Conservation (phyloP, 2,797 vertebrate genomes). For the Rhinichthys osculus region DNA sequence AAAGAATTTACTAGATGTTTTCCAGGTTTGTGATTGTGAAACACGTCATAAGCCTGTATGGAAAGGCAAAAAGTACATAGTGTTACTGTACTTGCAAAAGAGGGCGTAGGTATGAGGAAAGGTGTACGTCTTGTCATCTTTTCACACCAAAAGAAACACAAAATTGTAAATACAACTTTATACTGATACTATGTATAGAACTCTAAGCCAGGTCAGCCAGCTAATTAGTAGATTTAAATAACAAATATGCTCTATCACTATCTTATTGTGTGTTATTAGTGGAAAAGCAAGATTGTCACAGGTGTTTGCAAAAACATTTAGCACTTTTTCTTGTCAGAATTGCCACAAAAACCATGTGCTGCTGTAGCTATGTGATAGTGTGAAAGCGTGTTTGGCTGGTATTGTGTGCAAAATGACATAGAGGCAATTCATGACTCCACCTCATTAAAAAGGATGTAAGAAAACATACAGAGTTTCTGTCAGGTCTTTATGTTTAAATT, state of each 20-base stretch:
- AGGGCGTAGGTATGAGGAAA: conserved; percentile 24
- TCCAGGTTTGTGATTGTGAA: neutral
- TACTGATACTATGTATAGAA: neutral
- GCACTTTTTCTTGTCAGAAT: neutral
- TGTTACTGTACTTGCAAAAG: conserved; percentile 15
- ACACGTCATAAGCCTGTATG: neutral
- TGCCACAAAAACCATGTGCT: neutral
- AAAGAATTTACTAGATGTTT: neutral
- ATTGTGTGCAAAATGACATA: neutral
- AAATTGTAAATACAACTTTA: neutral
- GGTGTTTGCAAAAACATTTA: neutral
- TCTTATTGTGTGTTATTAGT: neutral
- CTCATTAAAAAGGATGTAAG: neutral
- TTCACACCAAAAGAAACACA: neutral
- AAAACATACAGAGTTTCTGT: neutral
- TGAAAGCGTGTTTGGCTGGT: neutral
- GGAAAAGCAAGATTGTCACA: neutral
- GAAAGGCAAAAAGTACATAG: conserved; percentile 9
- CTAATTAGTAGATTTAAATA: neutral
- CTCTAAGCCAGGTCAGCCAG: neutral
- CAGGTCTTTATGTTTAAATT: neutral
- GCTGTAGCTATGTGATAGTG: neutral
- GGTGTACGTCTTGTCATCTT: neutral
- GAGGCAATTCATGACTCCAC: neutral
- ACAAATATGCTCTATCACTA: neutral